Base-by-base conservation (phyloP, 2,797 vertebrate species). In the Carapus acus region DNA sequence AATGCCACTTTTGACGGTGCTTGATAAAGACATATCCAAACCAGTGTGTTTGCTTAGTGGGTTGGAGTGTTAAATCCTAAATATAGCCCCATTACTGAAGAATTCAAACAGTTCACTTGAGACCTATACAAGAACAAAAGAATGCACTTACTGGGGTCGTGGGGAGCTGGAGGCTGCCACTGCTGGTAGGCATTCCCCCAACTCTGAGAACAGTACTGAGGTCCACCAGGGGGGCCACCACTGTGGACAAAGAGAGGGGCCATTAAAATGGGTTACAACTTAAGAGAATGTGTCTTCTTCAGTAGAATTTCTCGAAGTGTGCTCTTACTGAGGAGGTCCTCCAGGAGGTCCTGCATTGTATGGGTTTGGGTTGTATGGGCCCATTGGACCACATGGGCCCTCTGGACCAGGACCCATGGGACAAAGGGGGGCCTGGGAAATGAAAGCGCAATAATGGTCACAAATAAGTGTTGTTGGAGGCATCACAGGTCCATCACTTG, bases 111-210 rank as follows among this genome's bases (percentile, higher is more conserved):
- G n/a, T n/a, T n/a, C n/a, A n/a, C n/a, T n/a, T n/a, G n/a, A n/a
- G n/a, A n/a, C n/a, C n/a, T n/a, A n/a, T n/a, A n/a, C n/a, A n/a
- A n/a, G n/a, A n/a, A n/a, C 11, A 13, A 9, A 33, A 33, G 14
- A 7, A 20, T 1, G 8, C 14, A 77, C 91, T 91, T 68, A 95
- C 93, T 91, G 44, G 94, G 92, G 74, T 96, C 94, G 34, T 95
- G 92, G 39, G 89, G 91, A 54, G 88, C 91, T 37, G 93, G 93
- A 0, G 89, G 88, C 71, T 96, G 94, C 94, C 94, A 96, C 68
- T 94, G 94, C 62, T 93, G 93, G 75, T 94, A 95, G 13, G 84
- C 61, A 64, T 84, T 89, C 47, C 92, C 93, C 94, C 94, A 97
- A n/a, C 91, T 90, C 78, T 95, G 93, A 61, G 92, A 87, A 49